These are phyloP conservation scores for Stenichneumon culpator DNA, from an alignment of 2,888 invertebrate species.

Conservation along the genomic window DNA sequence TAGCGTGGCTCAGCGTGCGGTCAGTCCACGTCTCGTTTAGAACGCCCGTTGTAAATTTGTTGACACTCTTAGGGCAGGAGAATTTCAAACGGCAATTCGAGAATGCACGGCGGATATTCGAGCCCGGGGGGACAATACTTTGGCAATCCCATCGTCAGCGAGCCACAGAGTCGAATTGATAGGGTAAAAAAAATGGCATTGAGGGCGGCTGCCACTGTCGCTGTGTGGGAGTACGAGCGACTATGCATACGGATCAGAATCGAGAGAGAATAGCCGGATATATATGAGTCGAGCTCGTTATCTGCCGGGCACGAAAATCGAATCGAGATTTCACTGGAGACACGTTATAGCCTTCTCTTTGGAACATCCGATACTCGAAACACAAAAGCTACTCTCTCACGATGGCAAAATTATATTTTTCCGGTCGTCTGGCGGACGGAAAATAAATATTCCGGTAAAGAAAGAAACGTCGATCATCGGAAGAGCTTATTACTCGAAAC, in stretches of 20 bases:
- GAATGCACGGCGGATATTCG: not conserved
- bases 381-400: slow-evolving; percentile 20
- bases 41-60: slow-evolving; percentile 59
- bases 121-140: slow-evolving; percentile 55
- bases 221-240: slow-evolving; percentile 10
- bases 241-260: slow-evolving; percentile 30
- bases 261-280: slow-evolving; percentile 28
- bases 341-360: not conserved
- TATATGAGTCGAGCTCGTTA: slow-evolving; percentile 48
- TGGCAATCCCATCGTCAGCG: slow-evolving; percentile 26
- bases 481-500: not conserved
- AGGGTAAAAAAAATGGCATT: slow-evolving; percentile 56
- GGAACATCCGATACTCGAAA: slow-evolving; percentile 18
- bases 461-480: slow-evolving; percentile 1
- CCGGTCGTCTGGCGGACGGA: not conserved
- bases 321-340: slow-evolving; percentile 45
- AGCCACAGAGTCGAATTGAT: slow-evolving; percentile 51
- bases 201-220: slow-evolving; percentile 34
- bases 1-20: slow-evolving; percentile 58
- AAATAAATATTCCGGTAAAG: slow-evolving; percentile 23
- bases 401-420: slow-evolving; percentile 21
- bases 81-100: slow-evolving; percentile 50
- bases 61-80: slow-evolving; percentile 48
- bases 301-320: slow-evolving; percentile 46
- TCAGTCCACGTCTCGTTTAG: slow-evolving; percentile 43